A percentile compares a stretch with the other conserved stretches of the same genome.
These are phyloP conservation scores for Matsumurasca onukii DNA, from an alignment of 1,140 invertebrate species.

Conservation along the genomic window DNA sequence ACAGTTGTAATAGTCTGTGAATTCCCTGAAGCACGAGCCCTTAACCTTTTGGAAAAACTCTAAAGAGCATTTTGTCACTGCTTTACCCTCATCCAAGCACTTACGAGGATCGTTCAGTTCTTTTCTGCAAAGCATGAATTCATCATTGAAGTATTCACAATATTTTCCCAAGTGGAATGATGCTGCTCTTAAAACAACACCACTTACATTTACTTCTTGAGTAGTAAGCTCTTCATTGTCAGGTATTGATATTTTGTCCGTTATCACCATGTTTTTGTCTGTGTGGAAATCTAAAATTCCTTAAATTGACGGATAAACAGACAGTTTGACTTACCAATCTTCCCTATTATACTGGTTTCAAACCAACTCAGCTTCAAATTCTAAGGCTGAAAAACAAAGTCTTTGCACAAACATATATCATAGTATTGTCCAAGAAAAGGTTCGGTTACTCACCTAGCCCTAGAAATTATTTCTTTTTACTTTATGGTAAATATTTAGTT, in stretches of 20 bases:
- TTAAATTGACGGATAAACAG: no score
- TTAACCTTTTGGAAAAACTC: conserved; percentile 91
- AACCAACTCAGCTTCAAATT: no score
- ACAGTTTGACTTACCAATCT: no score
- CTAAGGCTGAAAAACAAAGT: no score
- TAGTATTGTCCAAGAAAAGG: no score
- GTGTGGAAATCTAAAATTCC: no score
- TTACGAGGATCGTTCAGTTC: conserved; percentile 85
- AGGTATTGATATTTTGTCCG: conserved; percentile 58
- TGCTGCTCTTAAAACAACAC: conserved; percentile 73
- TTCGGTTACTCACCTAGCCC: no score
- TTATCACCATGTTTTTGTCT: conserved; percentile 40
- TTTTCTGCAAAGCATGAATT: conserved; percentile 87
- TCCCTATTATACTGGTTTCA: no score
- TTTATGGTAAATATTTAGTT: no score
- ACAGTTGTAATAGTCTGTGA: conserved; percentile 83
- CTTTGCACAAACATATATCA: no score
- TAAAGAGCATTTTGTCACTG: conserved; percentile 86
- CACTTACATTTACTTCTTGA: conserved; percentile 82
- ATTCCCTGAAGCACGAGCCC: conserved; percentile 78
- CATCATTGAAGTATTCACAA: conserved; percentile 90
- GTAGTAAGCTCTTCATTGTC: conserved; percentile 85
- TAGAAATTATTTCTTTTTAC: no score
- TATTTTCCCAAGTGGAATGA: conserved; percentile 89
- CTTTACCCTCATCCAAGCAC: conserved; percentile 92